Evolutionary conservation across 1,140 invertebrate species (phyloP), one percentile per base, ranked within the genome.

Genomic region (Dendrolimus kikuchii): DNA sequence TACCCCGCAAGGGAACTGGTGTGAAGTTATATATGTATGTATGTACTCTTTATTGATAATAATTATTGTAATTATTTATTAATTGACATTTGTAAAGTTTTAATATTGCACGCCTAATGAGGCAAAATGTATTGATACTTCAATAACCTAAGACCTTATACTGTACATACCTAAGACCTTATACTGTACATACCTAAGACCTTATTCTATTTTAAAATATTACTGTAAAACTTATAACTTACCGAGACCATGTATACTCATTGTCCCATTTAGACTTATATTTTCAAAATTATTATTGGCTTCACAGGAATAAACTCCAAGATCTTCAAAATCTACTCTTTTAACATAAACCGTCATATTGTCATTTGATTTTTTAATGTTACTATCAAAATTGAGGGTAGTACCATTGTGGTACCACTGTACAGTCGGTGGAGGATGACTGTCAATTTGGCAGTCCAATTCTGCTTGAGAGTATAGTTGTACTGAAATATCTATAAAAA

Each of bases 371-470:
- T 72, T 39, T 5, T 62, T 40, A 0, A 74, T 57, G 9, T 71
- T 72, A 8, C 57, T 54, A 6, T 42, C 49, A 6, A 46, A 40
- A 5, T 7, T 10, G 5, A 81, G 10, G 9, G 60, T 7, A 5
- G 72, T 79, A 2, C 51, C 54, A 47, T 86, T 80, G 50, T 83
- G 75, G 51, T 62, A 68, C 81, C 82, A 87, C 0, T 43, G 62
- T n/a, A 70, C 57, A 1, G 10, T 55, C 0, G 80, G 57, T 6
- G 55, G 9, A 0, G 85, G 82, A 8, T 69, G 49, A 0, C 69
- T 52, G 40, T 75, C 71, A 5, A 80, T 38, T 5, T 51, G 45
- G 49, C 85, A 87, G 2, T 59, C 61, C 0, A 87, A 55, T n/a
- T 66, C 51, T 0, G 69, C 50, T 57, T 71, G 66, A 5, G 75